Base-by-base conservation (phyloP, 2,888 invertebrate species). In the Megamerina dolium region DNA sequence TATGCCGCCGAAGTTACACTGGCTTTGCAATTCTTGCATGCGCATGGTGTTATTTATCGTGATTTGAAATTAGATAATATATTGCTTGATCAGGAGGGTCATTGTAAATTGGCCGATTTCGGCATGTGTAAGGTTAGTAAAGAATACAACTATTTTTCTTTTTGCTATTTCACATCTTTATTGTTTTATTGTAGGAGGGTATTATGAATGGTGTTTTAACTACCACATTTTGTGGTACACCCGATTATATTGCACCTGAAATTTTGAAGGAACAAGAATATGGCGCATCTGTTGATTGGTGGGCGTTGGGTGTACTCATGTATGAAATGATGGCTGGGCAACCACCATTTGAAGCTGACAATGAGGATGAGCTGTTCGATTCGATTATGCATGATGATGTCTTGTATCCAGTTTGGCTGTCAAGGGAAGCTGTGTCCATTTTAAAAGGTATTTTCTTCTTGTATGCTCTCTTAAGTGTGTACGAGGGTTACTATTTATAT, bases 281-380 rank as follows among this genome's bases (percentile, higher is more conserved):
- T 66, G 89, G 89, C 0, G 85, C 87, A 23, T 86, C 87, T 49
- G 90, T 91, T 46, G 90, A 90, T 74, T 90, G 90, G 90, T 97
- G 96, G 96, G 96, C 96, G 50, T 77, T 97, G 53, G 97, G 96
- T 39, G 96, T 97, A 46, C 79, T 96, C 34, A 89, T 96, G 89
- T 97, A 97, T 74, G 96, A 97, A 79, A 97, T 97, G 96, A 87
- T 96, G 90, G 96, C 95, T 2, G 96, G 97, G 0, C 97, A 99
- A 73, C 97, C 97, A 46, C 97, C 97, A 12, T 99, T 99, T 74
- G 97, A 99, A 77, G 97, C 97, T 4, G 97, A 99, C 75, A 97
- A 97, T 75, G 99, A 99, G 74, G 97, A 99, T 73, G 97, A 99
- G 73, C 79, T 99, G 49, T 99, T 99, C 75, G 96, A 99, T 75